Base-by-base conservation (phyloP, 2,888 invertebrate species). In the Microctonus hyperodae region DNA sequence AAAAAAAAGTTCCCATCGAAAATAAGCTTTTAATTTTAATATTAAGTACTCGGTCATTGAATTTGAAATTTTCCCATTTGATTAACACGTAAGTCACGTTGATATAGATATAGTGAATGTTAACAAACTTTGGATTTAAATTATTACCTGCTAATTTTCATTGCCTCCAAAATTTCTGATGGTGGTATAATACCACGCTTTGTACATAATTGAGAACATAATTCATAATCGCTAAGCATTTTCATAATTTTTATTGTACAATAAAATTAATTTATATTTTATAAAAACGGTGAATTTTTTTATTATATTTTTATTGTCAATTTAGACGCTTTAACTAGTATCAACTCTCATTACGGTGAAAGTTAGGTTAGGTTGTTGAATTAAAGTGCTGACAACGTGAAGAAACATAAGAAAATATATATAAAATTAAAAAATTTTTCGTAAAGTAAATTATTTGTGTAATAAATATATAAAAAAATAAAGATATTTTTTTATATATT, bases 61-160 rank as follows among this genome's bases (percentile, higher is more conserved):
- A n/a, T n/a, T n/a, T n/a, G n/a, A n/a, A n/a, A n/a, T n/a, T n/a
- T n/a, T n/a, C n/a, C n/a, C n/a, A n/a, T n/a, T n/a, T n/a, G n/a
- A n/a, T n/a, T n/a, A n/a, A n/a, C n/a, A n/a, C n/a, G n/a, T n/a
- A n/a, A n/a, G n/a, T n/a, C n/a, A n/a, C n/a, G n/a, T n/a, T n/a
- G n/a, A n/a, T n/a, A n/a, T n/a, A n/a, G n/a, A n/a, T n/a, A n/a
- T n/a, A n/a, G n/a, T n/a, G n/a, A 4, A 50, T 23, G 58, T 23
- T 23, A 13, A 55, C 59, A 58, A 63, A 58, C 61, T 62, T 59
- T 51, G 56, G 20, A 55, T 16, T 44, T 25, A 58, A 71, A 20
- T 76, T 68, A 20, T 76, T 68, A 81, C 81, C 80, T 77, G 74
- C 78, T 77, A 22, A 71, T 69, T 72, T 79, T 78, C 35, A 81